Evolutionary conservation across 2,797 vertebrate species (phyloP), one percentile per base, ranked within the genome.

Genomic region (Pipistrellus nathusii): DNA sequence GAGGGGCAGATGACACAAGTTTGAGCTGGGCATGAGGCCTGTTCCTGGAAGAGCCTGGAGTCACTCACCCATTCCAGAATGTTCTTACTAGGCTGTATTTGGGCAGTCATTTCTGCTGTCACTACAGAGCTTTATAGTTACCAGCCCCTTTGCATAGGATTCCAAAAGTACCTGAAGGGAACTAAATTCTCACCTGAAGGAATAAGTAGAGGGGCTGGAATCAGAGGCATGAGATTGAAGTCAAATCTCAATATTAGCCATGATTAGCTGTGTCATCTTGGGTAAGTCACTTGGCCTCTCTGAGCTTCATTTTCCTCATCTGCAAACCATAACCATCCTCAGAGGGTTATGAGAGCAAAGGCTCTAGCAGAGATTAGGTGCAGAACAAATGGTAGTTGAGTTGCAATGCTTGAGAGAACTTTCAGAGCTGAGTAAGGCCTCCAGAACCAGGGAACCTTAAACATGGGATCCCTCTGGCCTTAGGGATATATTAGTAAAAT

Each of bases 1-100:
- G 1, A 91, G 62, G 55, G 62, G 76, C 27, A 30, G 76, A 76
- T 95, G 94, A 93, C 87, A 87, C 72, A 59, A 25, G 38, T 88
- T 78, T 68, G 90, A 93, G 53, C 20, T 12, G 71, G 44, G 71
- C 41, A 0, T 62, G 71, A 88, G 38, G 18, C 23, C 44, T 64
- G 68, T 8, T 38, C 85, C 90, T 91, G 71, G 46, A 77, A 11
- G 23, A 30, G 83, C 59, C 85, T 32, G 27, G 66, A 46, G 57
- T 93, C 84, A 38, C 80, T 88, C 55, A 66, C 5, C 48, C n/a
- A 5, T 23, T 35, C 66, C 27, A 46, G 35, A 64, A 59, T 86
- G 78, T 51, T 83, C 80, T 88, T 35, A 68, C 55, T 44, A 62
- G 32, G 30, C 87, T 48, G 46, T 77, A 48, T 66, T 35, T 32